Base-by-base conservation (phyloP, 2,113 vertebrate species). In the Embiotoca jacksoni region DNA sequence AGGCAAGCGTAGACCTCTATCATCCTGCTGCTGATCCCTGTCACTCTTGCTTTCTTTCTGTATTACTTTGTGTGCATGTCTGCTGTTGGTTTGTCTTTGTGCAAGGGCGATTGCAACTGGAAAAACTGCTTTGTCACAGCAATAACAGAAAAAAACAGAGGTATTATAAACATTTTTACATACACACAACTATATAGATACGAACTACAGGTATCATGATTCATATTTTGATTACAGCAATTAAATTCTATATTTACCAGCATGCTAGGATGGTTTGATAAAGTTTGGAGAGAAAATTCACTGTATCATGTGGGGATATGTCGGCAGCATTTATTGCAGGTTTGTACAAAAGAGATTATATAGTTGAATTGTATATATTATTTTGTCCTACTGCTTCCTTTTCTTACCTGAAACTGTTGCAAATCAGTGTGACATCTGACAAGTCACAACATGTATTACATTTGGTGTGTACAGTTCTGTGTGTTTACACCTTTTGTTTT, bases 11-110 rank as follows among this genome's bases (percentile, higher is more conserved):
- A 85, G 87, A 86, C 83, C 65, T 88, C 81, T 81, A 74, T 90
- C 87, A 14, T 75, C 49, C 76, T 85, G 79, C 81, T 72, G 81
- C 72, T 75, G 76, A 72, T 84, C 66, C 72, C 74, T 88, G 85
- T 91, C 88, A 87, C 88, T 81, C 74, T 78, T 47, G 23, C 88
- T 86, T 82, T 87, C 64, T 83, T 10, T 58, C 58, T 78, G 16
- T 86, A 36, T 85, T 74, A 83, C 54, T 79, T 0, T 73, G 47
- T 57, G 0, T 59, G 58, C 54, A 11, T 64, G 30, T 52, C 41
- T 72, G 67, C 41, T 83, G 30, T 68, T 32, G 5, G 8, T 61
- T 52, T 37, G 14, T 64, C n/a, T 62, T 53, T 33, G 61, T 72
- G 32, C 15, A 39, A 64, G 15, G 32, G 53, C 33, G 35, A 68